Base-by-base conservation (phyloP, 1,140 invertebrate genomes). In the Venustaconcha ellipsiformis region DNA sequence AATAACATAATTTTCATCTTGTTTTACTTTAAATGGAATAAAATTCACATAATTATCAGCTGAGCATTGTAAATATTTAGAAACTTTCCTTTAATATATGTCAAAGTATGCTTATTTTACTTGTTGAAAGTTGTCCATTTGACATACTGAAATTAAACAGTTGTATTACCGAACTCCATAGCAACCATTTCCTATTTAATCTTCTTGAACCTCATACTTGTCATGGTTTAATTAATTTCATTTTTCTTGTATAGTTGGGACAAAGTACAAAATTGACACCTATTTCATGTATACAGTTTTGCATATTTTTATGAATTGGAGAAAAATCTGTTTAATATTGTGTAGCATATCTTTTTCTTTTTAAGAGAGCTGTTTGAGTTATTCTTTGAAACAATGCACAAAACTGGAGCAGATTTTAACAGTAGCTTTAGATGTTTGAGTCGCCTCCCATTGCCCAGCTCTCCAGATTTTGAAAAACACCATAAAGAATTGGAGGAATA, bases 321-420 rank as follows among this genome's bases (percentile, higher is more conserved):
- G n/a, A 62, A 26, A 59, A 17, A 55, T 75, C 20, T 70, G 18
- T 59, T 23, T 63, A 69, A 70, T 15, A 60, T 57, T 66, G 2
- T 23, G 20, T 67, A 30, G 3, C 20, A 17, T 67, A 13, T n/a
- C 0, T 18, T 57, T 58, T 72, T 30, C 12, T 74, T 81, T 88
- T 92, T 57, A 73, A 86, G 83, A n/a, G 76, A 89, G 37, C 82
- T 94, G 57, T 85, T 93, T 4, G 89, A 92, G 58, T 90, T 89
- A 62, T 89, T 94, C 15, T 82, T 94, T 3, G 86, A 91, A 26
- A 92, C 92, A 78, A 92, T 94, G 92, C 89, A 92, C 78, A 90
- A 91, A 58, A 93, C 92, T 18, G 91, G 92, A 30, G 91, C 93
- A 13, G 93, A 94, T 84, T 94, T 94, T 81, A 94, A 93, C 6